Conservation (phyloP, 2,888 invertebrate species). For the Chesias legatella region DNA sequence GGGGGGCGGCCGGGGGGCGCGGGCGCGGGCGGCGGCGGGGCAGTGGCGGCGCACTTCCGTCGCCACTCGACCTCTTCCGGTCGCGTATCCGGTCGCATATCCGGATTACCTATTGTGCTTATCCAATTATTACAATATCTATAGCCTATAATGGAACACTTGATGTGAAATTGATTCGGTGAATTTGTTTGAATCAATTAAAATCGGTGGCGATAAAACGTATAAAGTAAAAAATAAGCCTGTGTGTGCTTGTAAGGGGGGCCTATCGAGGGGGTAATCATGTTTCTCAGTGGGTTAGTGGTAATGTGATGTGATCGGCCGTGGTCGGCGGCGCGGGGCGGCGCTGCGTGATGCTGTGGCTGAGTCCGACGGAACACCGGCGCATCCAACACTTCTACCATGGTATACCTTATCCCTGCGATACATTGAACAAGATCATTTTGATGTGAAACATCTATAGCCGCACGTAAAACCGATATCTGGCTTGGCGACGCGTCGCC, state of each 20-base stretch:
- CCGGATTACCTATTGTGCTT: slow-evolving; percentile 36
- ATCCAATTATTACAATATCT: no score
- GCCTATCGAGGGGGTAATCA: no score
- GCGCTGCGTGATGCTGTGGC: slow-evolving; percentile 56
- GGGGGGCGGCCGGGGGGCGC: slow-evolving; percentile 20
- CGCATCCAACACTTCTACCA: slow-evolving; percentile 66
- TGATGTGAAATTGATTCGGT: no score
- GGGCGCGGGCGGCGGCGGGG: slow-evolving; percentile 16
- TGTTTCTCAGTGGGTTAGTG: slow-evolving; percentile 1
- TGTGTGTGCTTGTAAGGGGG: no score
- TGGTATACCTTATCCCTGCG: slow-evolving; percentile 42
- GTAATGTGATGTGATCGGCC: slow-evolving; percentile 12
- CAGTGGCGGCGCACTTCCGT: slow-evolving; percentile 24
- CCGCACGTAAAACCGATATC: no score
- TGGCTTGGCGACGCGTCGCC: no score
- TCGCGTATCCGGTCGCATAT: slow-evolving; percentile 63
- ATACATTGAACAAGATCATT: no score
- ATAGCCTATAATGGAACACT: no score
- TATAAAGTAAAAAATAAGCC: no score
- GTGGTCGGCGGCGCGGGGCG: slow-evolving; percentile 2
- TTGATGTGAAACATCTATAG: no score
- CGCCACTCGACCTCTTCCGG: slow-evolving; percentile 65
- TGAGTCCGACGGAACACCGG: slow-evolving; percentile 59
- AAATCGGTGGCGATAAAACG: no score
- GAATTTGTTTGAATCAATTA: background rate